A percentile compares a stretch with the other conserved stretches of the same genome.
These are phyloP conservation scores for Tapera naevia DNA, from an alignment of 2,797 vertebrate species.

Conservation along the genomic window DNA sequence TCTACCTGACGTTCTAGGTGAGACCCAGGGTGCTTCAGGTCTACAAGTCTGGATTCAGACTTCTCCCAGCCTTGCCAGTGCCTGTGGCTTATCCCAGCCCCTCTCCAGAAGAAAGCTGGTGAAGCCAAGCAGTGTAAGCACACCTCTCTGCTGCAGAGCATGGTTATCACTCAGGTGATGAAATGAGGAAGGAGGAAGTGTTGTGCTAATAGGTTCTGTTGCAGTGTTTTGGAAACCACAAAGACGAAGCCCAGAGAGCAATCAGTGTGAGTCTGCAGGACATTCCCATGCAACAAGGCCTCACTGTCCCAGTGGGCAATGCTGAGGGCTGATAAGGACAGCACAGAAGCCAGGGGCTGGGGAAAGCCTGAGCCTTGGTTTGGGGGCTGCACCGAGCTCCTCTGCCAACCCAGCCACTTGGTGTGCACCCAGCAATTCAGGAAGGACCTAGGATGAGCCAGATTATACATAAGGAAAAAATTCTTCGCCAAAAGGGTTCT, in stretches of 20 bases:
- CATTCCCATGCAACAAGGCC: background rate
- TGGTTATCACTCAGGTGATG: background rate
- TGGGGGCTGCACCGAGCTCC: background rate
- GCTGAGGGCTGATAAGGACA: background rate
- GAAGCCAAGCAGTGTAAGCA: background rate
- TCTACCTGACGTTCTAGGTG: background rate
- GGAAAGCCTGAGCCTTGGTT: accelerated
- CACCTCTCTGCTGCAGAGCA: background rate
- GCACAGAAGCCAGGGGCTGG: accelerated
- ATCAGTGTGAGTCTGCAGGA: background rate
- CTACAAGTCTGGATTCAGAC: background rate
- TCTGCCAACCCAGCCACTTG: background rate
- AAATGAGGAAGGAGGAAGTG: constrained; percentile 6
- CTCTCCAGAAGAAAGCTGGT: background rate
- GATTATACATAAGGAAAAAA: no score
- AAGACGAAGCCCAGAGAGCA: background rate
- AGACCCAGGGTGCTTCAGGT: background rate
- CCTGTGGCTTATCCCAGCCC: background rate
- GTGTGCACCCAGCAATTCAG: background rate
- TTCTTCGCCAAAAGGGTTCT: no score
- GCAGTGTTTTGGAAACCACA: background rate
- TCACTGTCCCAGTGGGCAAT: accelerated
- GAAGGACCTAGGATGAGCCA: no score
- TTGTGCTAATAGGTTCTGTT: background rate
- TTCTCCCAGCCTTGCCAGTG: background rate